These are phyloP conservation scores for Lophius piscatorius DNA, from an alignment of 2,113 vertebrate genomes.

Conservation along the genomic window DNA sequence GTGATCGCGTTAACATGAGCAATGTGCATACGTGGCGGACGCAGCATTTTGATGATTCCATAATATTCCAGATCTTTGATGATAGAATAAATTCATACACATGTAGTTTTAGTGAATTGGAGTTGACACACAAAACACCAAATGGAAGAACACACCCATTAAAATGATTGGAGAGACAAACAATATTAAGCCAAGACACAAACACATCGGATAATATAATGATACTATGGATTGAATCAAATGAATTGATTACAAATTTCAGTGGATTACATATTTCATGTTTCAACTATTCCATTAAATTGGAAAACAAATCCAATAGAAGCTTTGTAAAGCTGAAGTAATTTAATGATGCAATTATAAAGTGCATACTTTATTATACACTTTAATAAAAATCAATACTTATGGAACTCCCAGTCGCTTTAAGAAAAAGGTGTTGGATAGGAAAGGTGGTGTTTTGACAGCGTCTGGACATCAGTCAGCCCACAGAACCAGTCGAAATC, in stretches of 20 bases:
- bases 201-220: too few relatives aligned
- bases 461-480: constrained; percentile 42
- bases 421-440: not conserved
- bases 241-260: too few relatives aligned
- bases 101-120: not conserved
- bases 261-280: not conserved
- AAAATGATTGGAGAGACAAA: not conserved
- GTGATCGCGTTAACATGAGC: too few relatives aligned
- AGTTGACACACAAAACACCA: not conserved
- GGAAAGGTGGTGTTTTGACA: constrained; percentile 42
- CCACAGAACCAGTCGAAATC: constrained; percentile 28
- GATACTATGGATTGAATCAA: too few relatives aligned
- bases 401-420: constrained; percentile 18
- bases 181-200: too few relatives aligned
- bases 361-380: too few relatives aligned
- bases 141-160: not conserved
- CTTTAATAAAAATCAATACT: constrained; percentile 34
- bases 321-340: not conserved
- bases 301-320: not conserved
- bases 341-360: too few relatives aligned
- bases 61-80: too few relatives aligned
- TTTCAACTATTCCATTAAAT: constrained; percentile 3
- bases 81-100: not conserved
- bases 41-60: too few relatives aligned
- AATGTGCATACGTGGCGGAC: too few relatives aligned